Base-by-base conservation (phyloP, 2,888 invertebrate genomes). In the Dilophus febrilis region DNA sequence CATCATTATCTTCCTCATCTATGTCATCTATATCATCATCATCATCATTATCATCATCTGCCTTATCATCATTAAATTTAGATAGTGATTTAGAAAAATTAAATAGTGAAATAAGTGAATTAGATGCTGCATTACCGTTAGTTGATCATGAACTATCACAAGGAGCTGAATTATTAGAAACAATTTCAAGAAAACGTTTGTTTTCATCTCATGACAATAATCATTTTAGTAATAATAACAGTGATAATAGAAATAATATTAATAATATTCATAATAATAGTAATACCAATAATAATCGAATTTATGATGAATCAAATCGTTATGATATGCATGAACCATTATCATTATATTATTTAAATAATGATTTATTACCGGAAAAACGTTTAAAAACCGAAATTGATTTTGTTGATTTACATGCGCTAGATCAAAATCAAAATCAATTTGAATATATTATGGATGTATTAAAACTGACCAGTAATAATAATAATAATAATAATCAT, bases 301-400 rank as follows among this genome's bases (percentile, higher is more conserved):
- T 22, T 22, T 29, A 35, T 14, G 40, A 40, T 22, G 22, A 22
- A 6, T 22, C 22, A 4, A 8, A 22, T 22, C 22, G 22, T 22
- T 22, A 6, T 22, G 67, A 71, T 49, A 67, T 76, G 53, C 72
- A 77, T 34, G 77, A 76, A 50, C 76, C 78, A 5, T 66, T 79
- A 43, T 75, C 74, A 43, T 77, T 78, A 51, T 77, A 77, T 52
- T 79, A 77, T 54, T 72, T 77, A 44, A 75, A 77, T 11, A 75
- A 77, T 2, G 77, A 77, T 22, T 43, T 61, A 14, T 35, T 48
- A 65, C 28, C 31, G 11, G 29, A 49, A 40, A 59, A 56, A 51
- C 45, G 60, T 51, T 53, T 53, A 44, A 47, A 53, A 47, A 48
- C 45, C 14, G 30, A 45, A 42, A 28, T 51, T 4, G 53, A 62